Conservation (phyloP, 2,113 vertebrate species). For the Numenius arquata region DNA sequence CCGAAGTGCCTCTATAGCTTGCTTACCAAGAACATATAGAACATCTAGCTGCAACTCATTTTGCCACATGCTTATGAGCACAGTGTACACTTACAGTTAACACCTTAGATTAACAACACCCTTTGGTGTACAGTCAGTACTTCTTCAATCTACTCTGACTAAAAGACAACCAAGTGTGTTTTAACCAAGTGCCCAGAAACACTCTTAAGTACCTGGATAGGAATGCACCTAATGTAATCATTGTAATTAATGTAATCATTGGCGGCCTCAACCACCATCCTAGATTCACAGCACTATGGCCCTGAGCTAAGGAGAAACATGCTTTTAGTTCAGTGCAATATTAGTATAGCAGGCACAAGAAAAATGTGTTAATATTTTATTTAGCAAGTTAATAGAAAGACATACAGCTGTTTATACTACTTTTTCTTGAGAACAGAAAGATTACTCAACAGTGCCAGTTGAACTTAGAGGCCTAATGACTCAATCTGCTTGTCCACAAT, state of each 20-base stretch:
- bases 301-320: not conserved
- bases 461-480: conserved; percentile 11
- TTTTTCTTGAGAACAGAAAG: conserved; percentile 37
- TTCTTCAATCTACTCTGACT: not conserved
- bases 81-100: not conserved
- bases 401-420: conserved; percentile 57
- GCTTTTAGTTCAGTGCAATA: not conserved
- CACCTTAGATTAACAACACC: not conserved
- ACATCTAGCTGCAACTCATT: not conserved
- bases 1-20: not conserved
- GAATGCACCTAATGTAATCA: not conserved
- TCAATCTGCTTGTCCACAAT: not conserved
- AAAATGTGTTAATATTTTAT: conserved; percentile 68
- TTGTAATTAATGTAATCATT: not conserved
- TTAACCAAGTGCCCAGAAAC: not conserved
- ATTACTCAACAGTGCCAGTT: conserved; percentile 39
- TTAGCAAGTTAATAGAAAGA: conserved; percentile 58
- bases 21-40: not conserved
- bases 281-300: not conserved
- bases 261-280: not conserved
- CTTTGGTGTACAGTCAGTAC: not conserved
- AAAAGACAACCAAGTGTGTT: not conserved
- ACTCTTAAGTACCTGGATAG: not conserved
- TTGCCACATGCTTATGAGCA: not conserved
- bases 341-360: conserved; percentile 58